phyloP scores from a whole-genome alignment of 2,888 invertebrate genomes.

The Villa cingulata region DNA sequence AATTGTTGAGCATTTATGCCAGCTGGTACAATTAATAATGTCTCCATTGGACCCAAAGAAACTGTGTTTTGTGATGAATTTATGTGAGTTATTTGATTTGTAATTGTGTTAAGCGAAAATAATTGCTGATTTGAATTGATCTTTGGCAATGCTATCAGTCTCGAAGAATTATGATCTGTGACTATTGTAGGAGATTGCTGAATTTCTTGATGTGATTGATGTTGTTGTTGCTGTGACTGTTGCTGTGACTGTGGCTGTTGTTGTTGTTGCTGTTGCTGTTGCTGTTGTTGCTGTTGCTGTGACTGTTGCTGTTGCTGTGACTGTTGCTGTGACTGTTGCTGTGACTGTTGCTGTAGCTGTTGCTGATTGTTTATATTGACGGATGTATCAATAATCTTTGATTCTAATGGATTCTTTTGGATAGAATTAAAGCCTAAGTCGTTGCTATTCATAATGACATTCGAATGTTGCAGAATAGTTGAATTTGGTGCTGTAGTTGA shows the following conservation, averaged over 20 bases:
- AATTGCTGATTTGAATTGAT: conserved; percentile 34
- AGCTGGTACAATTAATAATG: conserved; percentile 33
- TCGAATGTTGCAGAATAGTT: no score
- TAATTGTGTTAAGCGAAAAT: conserved; percentile 34
- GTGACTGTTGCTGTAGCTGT: neutral
- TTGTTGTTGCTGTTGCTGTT: conserved; percentile 1
- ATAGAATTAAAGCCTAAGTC: no score
- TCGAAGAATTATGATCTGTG: conserved; percentile 20
- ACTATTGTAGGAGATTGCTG: conserved; percentile 14
- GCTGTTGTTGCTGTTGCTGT: conserved; percentile 10
- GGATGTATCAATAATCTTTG: no score
- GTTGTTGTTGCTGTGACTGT: conserved; percentile 10
- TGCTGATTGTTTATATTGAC: neutral
- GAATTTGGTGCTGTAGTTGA: no score
- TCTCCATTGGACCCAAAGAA: conserved; percentile 33
- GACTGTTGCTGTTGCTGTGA: neutral
- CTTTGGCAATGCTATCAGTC: conserved; percentile 33
- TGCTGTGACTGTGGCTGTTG: neutral
- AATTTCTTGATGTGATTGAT: conserved; percentile 15
- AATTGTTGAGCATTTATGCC: conserved; percentile 36
- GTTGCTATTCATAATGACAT: no score
- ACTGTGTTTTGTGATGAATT: conserved; percentile 34
- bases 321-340: neutral
- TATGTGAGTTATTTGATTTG: conserved; percentile 36
- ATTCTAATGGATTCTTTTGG: no score